Base-by-base conservation (phyloP, 2,888 invertebrate species). In the Neoscelio sp. region DNA sequence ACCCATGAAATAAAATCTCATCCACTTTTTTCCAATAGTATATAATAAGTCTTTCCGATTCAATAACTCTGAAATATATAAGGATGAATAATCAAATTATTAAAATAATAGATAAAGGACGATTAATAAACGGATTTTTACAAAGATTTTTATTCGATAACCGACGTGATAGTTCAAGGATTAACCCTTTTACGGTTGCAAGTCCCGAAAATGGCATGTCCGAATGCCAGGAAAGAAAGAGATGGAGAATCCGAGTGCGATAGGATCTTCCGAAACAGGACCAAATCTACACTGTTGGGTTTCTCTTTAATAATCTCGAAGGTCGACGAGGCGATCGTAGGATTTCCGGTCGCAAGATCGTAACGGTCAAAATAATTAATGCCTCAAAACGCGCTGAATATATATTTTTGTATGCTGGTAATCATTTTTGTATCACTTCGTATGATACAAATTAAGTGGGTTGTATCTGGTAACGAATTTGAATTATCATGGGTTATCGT, bases 341-440 rank as follows among this genome's bases (percentile, higher is more conserved):
- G 81, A 82, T 83, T 84, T 84, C 84, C 84, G 84, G 84, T 84
- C 83, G 71, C 83, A 82, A 82, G 82, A 83, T 83, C 81, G 84
- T 83, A 84, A 82, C 84, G 82, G 82, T 82, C 83, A 74, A 82
- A 84, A 84, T 84, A 83, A 83, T 84, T 83, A 84, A 84, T 84
- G 83, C 56, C 70, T 78, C 71, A 50, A 62, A 71, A 81, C 64
- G 44, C 68, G 67, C 65, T 64, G 77, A 30, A 40, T 60, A 62
- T 75, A 65, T 79, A 58, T 67, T 70, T 75, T 44, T 23, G 38
- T 56, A 50, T 28, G 54, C 46, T 40, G 30, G 56, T 56, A 73
- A 82, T 82, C 82, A 84, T 80, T 82, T 82, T 83, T 73, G 75
- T 81, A 82, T 82, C 78, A 81, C 71, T 82, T 80, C 74, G 80